These are phyloP conservation scores for Rambutsinella grinnellia DNA, from an alignment of 2,888 invertebrate species.

Conservation along the genomic window DNA sequence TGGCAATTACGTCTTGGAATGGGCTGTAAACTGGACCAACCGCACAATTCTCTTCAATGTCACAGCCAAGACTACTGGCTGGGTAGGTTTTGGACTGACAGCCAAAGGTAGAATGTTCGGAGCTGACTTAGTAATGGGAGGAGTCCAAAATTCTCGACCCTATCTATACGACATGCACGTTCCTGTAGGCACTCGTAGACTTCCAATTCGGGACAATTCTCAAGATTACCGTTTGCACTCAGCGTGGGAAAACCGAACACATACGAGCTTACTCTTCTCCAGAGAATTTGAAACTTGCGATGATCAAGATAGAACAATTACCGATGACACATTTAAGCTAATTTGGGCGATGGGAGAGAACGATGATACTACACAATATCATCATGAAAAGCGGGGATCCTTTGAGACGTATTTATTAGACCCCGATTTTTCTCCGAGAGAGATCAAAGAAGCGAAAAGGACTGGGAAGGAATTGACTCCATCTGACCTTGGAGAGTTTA, in stretches of 20 bases:
- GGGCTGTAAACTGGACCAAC: neutral
- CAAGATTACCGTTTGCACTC: no score
- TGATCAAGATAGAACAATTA: conserved; percentile 14
- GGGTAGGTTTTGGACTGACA: conserved; percentile 16
- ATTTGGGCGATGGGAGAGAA: conserved; percentile 42
- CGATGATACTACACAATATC: conserved; percentile 25
- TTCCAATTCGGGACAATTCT: no score
- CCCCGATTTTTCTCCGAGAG: neutral
- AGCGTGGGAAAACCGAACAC: neutral
- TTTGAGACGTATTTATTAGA: conserved; percentile 21
- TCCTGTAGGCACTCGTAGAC: no score
- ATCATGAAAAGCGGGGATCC: conserved; percentile 16
- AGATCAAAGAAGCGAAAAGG: neutral
- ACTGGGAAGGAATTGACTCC: neutral
- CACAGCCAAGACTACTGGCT: conserved; percentile 1
- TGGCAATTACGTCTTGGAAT: conserved; percentile 11
- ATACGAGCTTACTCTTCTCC: conserved; percentile 22
- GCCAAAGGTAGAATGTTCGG: conserved; percentile 6
- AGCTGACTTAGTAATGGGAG: conserved; percentile 16
- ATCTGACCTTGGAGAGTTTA: conserved; percentile 12
- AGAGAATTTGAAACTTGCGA: conserved; percentile 34
- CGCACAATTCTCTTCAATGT: conserved; percentile 3
- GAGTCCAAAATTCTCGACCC: neutral
- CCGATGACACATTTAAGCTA: conserved; percentile 17
- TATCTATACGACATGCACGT: conserved; percentile 20